A percentile compares a stretch with the other conserved stretches of the same genome.
These are phyloP conservation scores for Stenodera caucasica DNA, from an alignment of 2,888 invertebrate genomes.

Conservation along the genomic window DNA sequence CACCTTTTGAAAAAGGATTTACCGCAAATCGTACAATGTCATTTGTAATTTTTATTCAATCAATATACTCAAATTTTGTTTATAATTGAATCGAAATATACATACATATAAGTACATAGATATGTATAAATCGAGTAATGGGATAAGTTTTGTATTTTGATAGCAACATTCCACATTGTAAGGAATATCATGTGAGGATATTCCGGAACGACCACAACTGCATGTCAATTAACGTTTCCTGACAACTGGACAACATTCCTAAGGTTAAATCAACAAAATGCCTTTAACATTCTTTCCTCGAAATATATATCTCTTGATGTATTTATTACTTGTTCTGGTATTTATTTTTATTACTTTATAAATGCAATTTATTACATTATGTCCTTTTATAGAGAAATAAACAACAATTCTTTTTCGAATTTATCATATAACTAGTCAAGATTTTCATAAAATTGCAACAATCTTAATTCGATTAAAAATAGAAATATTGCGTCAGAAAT, in stretches of 20 bases:
- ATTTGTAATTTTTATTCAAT: constrained; percentile 8
- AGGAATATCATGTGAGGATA: constrained; percentile 37
- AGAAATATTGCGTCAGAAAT: too few species aligned
- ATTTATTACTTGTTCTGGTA: constrained; percentile 38
- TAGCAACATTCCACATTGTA: constrained; percentile 33
- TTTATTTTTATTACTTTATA: constrained; percentile 25
- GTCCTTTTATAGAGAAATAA: background rate
- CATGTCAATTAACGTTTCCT: constrained; percentile 46
- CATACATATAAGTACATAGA: too few species aligned
- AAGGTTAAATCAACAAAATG: constrained; percentile 48
- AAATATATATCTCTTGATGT: constrained; percentile 43
- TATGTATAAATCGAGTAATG: too few species aligned
- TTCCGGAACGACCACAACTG: constrained; percentile 41
- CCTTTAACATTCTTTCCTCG: constrained; percentile 41
- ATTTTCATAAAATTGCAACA: background rate
- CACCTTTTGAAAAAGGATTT: constrained; percentile 43
- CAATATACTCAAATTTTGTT: constrained; percentile 6
- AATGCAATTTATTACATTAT: background rate
- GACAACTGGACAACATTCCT: constrained; percentile 45
- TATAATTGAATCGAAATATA: too few species aligned
- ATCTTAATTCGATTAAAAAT: too few species aligned
- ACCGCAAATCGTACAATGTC: constrained; percentile 27
- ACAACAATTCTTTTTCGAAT: background rate
- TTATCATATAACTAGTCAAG: background rate
- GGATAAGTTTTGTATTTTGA: constrained; percentile 32